These are phyloP conservation scores for Symphodus melops DNA, from an alignment of 2,113 vertebrate genomes.

Conservation along the genomic window DNA sequence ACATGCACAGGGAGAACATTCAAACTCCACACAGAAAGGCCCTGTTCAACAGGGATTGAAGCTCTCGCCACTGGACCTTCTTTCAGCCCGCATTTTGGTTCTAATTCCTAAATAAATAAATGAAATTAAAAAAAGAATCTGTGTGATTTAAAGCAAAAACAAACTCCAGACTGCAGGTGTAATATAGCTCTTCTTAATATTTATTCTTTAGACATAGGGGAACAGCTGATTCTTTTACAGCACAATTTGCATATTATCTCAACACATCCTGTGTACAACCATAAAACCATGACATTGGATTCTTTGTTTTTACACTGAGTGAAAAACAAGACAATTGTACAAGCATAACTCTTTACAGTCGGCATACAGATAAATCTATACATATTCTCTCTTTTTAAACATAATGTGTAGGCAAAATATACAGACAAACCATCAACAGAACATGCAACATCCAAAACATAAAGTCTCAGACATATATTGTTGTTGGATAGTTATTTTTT, in stretches of 20 bases:
- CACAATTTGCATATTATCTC: constrained; percentile 96
- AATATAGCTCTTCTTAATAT: constrained; percentile 91
- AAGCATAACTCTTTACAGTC: constrained; percentile 93
- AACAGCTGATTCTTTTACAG: constrained; percentile 90
- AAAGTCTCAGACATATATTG: constrained; percentile 86
- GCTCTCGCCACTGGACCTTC: too few species aligned
- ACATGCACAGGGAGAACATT: too few species aligned
- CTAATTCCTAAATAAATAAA: too few species aligned
- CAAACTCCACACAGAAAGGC: too few species aligned
- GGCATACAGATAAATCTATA: constrained; percentile 88
- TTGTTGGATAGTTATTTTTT: constrained; percentile 71
- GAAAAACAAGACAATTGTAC: constrained; percentile 96
- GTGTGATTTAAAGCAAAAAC: constrained; percentile 20
- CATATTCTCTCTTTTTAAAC: constrained; percentile 85
- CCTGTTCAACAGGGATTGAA: too few species aligned
- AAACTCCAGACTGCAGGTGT: constrained; percentile 49
- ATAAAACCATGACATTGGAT: constrained; percentile 94
- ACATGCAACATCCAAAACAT: constrained; percentile 98
- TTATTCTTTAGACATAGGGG: constrained; percentile 92
- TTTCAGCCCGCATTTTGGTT: too few species aligned
- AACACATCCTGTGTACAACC: constrained; percentile 96
- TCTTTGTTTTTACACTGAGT: constrained; percentile 91
- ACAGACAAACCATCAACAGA: constrained; percentile 89
- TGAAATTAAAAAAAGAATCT: too few species aligned
- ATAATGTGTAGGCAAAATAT: constrained; percentile 85